A percentile compares a stretch with the other conserved stretches of the same genome.
Conservation (phyloP, 1,140 invertebrate genomes). For the Sycophaga agraensis region DNA sequence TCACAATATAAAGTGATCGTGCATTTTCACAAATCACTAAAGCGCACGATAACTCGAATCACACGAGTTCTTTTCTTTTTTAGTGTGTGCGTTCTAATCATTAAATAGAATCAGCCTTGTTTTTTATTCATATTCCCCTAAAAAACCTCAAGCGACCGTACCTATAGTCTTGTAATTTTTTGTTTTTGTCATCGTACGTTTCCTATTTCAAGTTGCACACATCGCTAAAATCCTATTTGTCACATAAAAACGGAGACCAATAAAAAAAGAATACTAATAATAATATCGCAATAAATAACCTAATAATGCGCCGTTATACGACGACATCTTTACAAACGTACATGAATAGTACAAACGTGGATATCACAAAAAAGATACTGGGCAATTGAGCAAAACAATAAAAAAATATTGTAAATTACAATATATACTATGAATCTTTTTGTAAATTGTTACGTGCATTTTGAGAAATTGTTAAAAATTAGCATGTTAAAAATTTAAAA, state of each 20-base stretch:
- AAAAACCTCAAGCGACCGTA: constrained; percentile 16
- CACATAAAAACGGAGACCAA: constrained; percentile 3
- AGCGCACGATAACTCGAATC: constrained; percentile 14
- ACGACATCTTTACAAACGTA: constrained; percentile 1
- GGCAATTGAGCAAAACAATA: constrained; percentile 37
- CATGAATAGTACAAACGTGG: constrained; percentile 17
- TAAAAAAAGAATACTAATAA: constrained; percentile 24
- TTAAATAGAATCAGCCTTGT: constrained; percentile 56
- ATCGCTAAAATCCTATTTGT: constrained; percentile 1
- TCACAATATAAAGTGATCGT: constrained; percentile 16
- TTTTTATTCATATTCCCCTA: constrained; percentile 25
- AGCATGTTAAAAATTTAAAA: too few species aligned
- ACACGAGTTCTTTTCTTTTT: constrained; percentile 29
- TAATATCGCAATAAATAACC: constrained; percentile 29
- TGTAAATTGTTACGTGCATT: not conserved
- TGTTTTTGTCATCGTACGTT: constrained; percentile 19
- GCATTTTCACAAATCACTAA: not conserved
- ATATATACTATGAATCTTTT: not conserved
- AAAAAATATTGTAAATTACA: constrained; percentile 17
- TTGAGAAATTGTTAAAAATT: too few species aligned
- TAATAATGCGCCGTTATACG: constrained; percentile 20
- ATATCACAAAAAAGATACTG: constrained; percentile 52
- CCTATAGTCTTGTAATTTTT: constrained; percentile 15
- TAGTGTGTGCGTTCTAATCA: constrained; percentile 23
- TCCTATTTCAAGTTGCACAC: constrained; percentile 9